A percentile compares a stretch with the other conserved stretches of the same genome.
phyloP scores from a whole-genome alignment of 2,888 invertebrate genomes.

The Temnothorax ravouxi region DNA sequence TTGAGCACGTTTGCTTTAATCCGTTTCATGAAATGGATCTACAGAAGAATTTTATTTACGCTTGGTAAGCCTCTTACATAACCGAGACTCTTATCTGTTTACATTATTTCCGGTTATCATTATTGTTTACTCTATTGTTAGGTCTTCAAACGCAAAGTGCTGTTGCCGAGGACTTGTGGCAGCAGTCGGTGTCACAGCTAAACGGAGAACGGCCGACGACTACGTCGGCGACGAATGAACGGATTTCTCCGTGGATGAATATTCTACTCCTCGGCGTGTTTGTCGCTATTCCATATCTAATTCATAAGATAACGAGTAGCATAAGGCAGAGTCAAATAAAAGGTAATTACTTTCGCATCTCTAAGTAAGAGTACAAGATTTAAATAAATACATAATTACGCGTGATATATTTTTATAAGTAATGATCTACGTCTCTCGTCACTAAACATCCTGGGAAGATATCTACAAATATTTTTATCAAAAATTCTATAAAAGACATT shows the following conservation, averaged over 20 bases:
- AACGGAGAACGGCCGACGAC: constrained; percentile 72
- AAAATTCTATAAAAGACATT: background rate
- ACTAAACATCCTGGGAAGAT: background rate
- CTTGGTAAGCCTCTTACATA: constrained; percentile 87
- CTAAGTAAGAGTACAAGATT: background rate
- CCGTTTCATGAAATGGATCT: constrained; percentile 93
- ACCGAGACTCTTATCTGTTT: background rate
- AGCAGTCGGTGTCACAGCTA: constrained; percentile 83
- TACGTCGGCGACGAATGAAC: constrained; percentile 31
- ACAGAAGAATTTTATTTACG: constrained; percentile 91
- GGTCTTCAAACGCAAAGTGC: constrained; percentile 80
- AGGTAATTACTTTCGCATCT: constrained; percentile 72
- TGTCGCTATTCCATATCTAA: constrained; percentile 95
- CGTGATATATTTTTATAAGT: background rate
- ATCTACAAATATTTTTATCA: background rate
- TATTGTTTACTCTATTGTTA: constrained; percentile 40
- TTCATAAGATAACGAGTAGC: constrained; percentile 81
- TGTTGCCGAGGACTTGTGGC: constrained; percentile 83
- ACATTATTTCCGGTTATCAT: constrained; percentile 1
- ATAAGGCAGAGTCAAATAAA: constrained; percentile 73
- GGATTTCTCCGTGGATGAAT: constrained; percentile 94
- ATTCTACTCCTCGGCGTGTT: constrained; percentile 95
- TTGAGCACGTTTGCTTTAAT: constrained; percentile 95
- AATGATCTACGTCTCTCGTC: background rate
- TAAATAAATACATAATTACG: background rate